These are phyloP conservation scores for Drosophila punjabiensis DNA, from an alignment of 1,140 invertebrate genomes.

Conservation along the genomic window DNA sequence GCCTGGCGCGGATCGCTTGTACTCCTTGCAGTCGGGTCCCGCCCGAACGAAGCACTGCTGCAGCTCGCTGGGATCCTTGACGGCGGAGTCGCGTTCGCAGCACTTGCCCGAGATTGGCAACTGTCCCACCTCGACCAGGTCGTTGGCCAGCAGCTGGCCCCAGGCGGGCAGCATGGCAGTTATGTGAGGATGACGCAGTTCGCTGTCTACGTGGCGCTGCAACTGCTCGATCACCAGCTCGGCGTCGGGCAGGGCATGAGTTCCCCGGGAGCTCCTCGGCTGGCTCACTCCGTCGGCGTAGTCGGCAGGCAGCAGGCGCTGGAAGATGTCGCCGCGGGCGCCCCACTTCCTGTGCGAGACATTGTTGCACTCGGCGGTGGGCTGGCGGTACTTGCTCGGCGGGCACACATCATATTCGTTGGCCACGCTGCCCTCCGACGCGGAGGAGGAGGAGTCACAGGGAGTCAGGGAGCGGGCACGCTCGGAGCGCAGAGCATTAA, in stretches of 20 bases:
- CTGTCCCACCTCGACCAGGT: slow-evolving; percentile 89
- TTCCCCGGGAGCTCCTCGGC: slow-evolving; percentile 86
- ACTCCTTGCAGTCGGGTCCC: slow-evolving; percentile 88
- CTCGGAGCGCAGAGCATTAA: slow-evolving; percentile 70
- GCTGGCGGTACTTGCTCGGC: slow-evolving; percentile 92
- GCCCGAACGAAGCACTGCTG: slow-evolving; percentile 81
- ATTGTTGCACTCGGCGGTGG: slow-evolving; percentile 97
- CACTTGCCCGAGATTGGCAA: slow-evolving; percentile 86
- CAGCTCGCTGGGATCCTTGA: slow-evolving; percentile 73
- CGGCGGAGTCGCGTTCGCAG: slow-evolving; percentile 84
- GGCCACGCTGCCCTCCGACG: slow-evolving; percentile 43
- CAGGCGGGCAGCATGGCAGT: slow-evolving; percentile 93
- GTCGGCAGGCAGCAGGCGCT: slow-evolving; percentile 91
- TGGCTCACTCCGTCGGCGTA: slow-evolving; percentile 93
- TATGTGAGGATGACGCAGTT: slow-evolving; percentile 88
- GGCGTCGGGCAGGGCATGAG: slow-evolving; percentile 87
- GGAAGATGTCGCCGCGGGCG: slow-evolving; percentile 92
- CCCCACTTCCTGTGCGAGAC: slow-evolving; percentile 96
- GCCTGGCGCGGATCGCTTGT: slow-evolving; percentile 90
- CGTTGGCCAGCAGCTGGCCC: slow-evolving; percentile 92
- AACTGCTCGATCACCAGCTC: slow-evolving; percentile 76
- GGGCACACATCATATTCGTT: slow-evolving; percentile 87
- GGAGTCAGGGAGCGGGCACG: slow-evolving; percentile 67
- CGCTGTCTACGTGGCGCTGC: slow-evolving; percentile 73
- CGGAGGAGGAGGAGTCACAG: slow-evolving; percentile 40